A percentile compares a stretch with the other conserved stretches of the same genome.
phyloP scores from a whole-genome alignment of 2,888 invertebrate genomes.

The Tipula vernalis region DNA sequence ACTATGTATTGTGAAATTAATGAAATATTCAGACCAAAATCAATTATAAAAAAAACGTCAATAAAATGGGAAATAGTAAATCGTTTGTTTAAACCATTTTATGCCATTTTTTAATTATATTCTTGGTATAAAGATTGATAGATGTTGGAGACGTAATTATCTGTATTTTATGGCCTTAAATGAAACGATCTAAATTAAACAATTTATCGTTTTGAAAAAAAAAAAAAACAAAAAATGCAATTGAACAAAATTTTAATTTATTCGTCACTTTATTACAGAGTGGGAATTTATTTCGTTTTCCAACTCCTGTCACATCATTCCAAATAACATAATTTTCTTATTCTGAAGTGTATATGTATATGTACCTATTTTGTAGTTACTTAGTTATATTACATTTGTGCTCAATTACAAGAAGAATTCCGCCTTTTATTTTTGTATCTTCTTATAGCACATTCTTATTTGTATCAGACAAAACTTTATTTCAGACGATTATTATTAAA shows the following conservation, averaged over 20 bases:
- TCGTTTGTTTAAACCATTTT: not conserved
- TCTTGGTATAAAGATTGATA: not conserved
- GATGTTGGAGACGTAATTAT: not conserved
- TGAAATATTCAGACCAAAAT: too few relatives aligned
- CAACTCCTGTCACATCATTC: too few relatives aligned
- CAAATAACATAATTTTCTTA: too few relatives aligned
- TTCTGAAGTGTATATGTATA: too few relatives aligned
- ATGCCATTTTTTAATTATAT: not conserved
- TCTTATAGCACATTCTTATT: not conserved
- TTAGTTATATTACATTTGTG: not conserved
- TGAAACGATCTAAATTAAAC: not conserved
- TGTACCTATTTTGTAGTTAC: not conserved
- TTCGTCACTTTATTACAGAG: too few relatives aligned
- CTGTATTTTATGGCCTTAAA: not conserved
- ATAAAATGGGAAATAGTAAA: too few relatives aligned
- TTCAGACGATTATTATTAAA: not conserved
- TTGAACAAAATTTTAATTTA: too few relatives aligned
- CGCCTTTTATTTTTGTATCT: not conserved
- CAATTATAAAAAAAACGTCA: too few relatives aligned
- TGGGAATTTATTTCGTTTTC: too few relatives aligned
- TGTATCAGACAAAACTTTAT: not conserved
- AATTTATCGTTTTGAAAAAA: too few relatives aligned
- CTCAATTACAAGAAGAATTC: not conserved
- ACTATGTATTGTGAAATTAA: too few relatives aligned
- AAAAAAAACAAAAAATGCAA: too few relatives aligned